Conservation (phyloP, 2,113 vertebrate species). For the Tricholaema leucomelas region DNA sequence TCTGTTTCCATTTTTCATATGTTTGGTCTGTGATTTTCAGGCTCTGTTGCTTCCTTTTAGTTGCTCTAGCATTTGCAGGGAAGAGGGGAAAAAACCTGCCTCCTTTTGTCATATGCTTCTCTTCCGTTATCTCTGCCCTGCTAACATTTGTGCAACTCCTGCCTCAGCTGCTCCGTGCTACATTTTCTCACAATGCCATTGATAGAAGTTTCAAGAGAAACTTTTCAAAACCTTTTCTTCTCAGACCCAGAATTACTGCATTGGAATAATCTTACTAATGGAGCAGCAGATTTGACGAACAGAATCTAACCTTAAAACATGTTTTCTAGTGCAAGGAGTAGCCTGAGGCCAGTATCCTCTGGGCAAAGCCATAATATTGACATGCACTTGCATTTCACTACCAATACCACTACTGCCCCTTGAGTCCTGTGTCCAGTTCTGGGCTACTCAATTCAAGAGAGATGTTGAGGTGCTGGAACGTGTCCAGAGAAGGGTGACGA, state of each 20-base stretch:
- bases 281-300: background rate
- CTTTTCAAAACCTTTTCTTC: background rate
- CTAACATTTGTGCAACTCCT: background rate
- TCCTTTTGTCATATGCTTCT: background rate
- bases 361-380: background rate
- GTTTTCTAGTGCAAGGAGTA: background rate
- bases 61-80: background rate
- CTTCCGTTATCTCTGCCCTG: background rate
- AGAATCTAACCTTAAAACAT: background rate
- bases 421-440: no score
- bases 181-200: background rate
- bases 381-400: background rate
- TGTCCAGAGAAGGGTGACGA: no score
- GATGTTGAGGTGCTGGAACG: no score
- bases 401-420: no score
- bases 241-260: background rate
- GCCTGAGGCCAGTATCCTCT: background rate
- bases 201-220: background rate
- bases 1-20: conserved; percentile 40
- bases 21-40: conserved; percentile 26
- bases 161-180: background rate
- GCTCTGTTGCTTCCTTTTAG: conserved; percentile 20
- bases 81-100: background rate
- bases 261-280: background rate
- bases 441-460: no score